These are phyloP conservation scores for Tetragonula carbonaria DNA, from an alignment of 2,888 invertebrate genomes.

Conservation along the genomic window DNA sequence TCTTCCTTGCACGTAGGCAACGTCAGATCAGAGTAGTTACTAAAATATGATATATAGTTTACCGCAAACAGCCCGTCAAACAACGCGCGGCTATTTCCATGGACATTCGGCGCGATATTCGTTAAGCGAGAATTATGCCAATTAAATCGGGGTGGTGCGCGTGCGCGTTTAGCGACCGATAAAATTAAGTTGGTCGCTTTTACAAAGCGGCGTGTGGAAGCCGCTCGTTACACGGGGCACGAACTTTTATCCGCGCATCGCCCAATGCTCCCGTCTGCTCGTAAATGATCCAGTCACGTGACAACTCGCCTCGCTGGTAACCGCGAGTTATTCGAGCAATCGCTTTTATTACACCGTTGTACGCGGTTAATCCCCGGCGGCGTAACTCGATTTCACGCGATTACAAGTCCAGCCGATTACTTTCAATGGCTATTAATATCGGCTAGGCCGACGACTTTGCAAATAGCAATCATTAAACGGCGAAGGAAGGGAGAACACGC, in stretches of 20 bases:
- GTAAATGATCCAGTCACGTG: conserved; percentile 46
- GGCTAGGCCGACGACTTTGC: background rate
- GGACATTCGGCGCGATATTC: conserved; percentile 3
- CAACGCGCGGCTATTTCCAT: background rate
- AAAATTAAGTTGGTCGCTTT: conserved; percentile 53
- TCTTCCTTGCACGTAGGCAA: background rate
- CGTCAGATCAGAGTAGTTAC: no score
- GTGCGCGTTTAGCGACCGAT: conserved; percentile 28
- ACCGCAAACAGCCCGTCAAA: conserved; percentile 8
- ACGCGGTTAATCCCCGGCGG: conserved; percentile 25
- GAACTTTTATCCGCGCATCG: conserved; percentile 36
- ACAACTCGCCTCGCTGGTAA: conserved; percentile 18
- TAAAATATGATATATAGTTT: no score
- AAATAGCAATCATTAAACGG: background rate
- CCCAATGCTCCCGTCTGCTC: conserved; percentile 29
- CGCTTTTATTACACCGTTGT: conserved; percentile 34
- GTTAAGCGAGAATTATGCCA: conserved; percentile 33
- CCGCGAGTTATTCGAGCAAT: conserved; percentile 47
- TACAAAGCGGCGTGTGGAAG: conserved; percentile 18
- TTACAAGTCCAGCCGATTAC: conserved; percentile 22
- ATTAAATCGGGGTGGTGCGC: conserved; percentile 39
- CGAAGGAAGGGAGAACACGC: background rate
- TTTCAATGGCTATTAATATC: conserved; percentile 42
- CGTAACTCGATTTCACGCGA: conserved; percentile 33
- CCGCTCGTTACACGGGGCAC: conserved; percentile 18